phyloP scores from a whole-genome alignment of 2,797 vertebrate genomes.

The Arctocebus calabarensis region DNA sequence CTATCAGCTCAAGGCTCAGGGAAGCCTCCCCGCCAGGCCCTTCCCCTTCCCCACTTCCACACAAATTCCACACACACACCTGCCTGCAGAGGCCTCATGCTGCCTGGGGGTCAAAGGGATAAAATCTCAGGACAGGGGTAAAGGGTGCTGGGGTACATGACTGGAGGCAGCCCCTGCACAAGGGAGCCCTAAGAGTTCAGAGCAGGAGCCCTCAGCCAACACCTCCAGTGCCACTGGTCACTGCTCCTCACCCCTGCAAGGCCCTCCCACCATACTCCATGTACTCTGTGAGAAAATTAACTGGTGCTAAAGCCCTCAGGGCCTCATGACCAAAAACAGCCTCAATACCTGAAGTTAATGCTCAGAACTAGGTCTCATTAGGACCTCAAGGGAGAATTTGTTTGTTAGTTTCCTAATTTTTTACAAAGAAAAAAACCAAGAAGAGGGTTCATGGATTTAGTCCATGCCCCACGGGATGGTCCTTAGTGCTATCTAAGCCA shows the following conservation, averaged over 20 bases:
- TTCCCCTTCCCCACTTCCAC: background rate
- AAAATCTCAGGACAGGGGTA: background rate
- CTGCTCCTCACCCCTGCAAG: background rate
- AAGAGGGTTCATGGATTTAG: background rate
- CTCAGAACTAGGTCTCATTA: background rate
- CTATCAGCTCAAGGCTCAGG: background rate
- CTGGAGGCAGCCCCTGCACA: accelerated
- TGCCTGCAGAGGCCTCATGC: background rate
- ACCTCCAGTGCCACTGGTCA: accelerated
- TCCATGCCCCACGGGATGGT: background rate
- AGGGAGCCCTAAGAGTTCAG: background rate
- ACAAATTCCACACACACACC: background rate
- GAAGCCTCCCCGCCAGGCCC: background rate
- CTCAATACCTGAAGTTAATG: accelerated
- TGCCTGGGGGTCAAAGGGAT: background rate
- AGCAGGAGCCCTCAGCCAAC: background rate
- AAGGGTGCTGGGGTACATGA: accelerated
- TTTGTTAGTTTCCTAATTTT: background rate
- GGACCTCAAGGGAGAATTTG: background rate
- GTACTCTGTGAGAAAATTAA: background rate
- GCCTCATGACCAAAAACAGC: background rate
- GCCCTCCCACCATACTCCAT: accelerated
- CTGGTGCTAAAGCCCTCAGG: background rate
- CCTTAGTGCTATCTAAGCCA: background rate
- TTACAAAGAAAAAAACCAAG: background rate